Base-by-base conservation (phyloP, 1,140 invertebrate species). In the Ceratina calcarata region DNA sequence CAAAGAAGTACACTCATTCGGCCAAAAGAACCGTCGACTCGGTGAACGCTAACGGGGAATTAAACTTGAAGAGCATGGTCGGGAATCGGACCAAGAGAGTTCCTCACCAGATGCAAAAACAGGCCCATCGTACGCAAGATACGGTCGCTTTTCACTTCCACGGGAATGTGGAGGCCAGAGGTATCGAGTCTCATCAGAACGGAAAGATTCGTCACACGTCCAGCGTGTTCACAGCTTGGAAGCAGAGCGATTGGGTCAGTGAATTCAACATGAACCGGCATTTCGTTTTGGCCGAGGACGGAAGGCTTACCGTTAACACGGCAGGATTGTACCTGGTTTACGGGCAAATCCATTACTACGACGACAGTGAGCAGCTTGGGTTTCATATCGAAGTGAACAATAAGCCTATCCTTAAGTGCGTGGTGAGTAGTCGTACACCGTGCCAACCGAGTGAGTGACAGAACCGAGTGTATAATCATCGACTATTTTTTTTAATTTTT, bases 321-420 rank as follows among this genome's bases (percentile, higher is more conserved):
- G 70, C 93, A 20, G 95, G 95, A 60, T 86, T 96, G 7, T 96
- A 96, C 87, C 94, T 95, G 69, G 91, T 95, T n/a, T 96, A 96
- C 86, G 94, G 94, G 3, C 95, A 96, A 89, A 94, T 96, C 49
- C 95, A 94, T 87, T 96, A 95, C 83, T 88, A 95, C 13, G 95
- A 96, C 82, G 91, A 93, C 16, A 94, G 95, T 81, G 94, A 95
- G 76, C 93, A 93, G 65, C 95, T 95, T 85, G 95, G 95, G 0
- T 96, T 94, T 81, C 92, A 93, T 60, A 91, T 96, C 18, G 92
- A 94, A 66, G 93, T 94, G 66, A 95, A 94, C 64, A 88, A 92
- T 20, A 87, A 92, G 20, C 86, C 91, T 58, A 90, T 96, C 84
- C 90, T 96, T 65, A 95, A 94, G 82, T 96, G 94, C 91, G 94